Percentiles rank a stretch among this genome's conserved stretches.
Evolutionary conservation across 2,113 vertebrate species (phyloP).

Genomic region (Eptesicus fuscus): DNA sequence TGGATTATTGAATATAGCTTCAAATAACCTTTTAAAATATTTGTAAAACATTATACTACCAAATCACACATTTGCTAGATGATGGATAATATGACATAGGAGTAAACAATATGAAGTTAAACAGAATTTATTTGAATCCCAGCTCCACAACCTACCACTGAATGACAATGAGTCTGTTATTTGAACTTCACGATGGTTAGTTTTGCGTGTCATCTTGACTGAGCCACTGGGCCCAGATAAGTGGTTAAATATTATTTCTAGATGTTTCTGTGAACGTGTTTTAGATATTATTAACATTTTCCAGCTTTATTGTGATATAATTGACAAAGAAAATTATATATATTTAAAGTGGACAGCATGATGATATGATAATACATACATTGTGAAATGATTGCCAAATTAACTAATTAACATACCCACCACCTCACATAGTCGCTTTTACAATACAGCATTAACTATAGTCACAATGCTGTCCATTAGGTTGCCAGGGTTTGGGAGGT

Average conservation of each 20-base stretch:
- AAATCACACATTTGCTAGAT: background rate
- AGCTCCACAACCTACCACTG: background rate
- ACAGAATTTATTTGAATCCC: background rate
- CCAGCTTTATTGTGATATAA: background rate
- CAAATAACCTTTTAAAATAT: constrained; percentile 14
- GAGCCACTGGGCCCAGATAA: background rate
- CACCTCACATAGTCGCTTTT: background rate
- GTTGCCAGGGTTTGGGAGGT: too few species aligned
- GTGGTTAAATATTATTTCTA: background rate
- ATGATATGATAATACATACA: background rate
- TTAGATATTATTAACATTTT: background rate
- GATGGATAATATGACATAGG: background rate
- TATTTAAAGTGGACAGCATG: background rate
- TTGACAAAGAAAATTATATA: background rate
- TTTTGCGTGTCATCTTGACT: background rate
- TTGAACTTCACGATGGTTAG: background rate
- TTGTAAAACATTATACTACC: background rate
- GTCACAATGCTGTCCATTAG: background rate
- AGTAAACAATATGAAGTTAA: background rate
- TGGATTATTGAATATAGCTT: background rate
- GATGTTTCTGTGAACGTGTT: background rate
- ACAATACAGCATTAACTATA: background rate
- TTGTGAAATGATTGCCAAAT: background rate
- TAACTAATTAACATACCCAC: background rate
- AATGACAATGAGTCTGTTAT: background rate